Evolutionary conservation across 2,888 invertebrate genomes (phyloP).

Genomic region (Lepetodrilus schrolli): DNA sequence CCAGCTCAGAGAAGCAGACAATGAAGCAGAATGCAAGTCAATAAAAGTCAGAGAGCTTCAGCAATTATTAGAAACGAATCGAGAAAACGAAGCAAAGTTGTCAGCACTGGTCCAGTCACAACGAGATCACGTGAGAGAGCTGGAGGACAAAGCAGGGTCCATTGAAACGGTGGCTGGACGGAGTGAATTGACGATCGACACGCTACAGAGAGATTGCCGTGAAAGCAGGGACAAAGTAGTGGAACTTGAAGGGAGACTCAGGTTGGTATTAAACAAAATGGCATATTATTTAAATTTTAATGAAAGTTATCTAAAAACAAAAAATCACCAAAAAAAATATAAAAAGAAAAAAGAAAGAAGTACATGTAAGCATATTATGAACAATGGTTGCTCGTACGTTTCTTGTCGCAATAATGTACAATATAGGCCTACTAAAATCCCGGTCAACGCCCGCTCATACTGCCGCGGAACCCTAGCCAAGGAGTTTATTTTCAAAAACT

Average conservation of each 20-base stretch:
- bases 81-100: conserved; percentile 68
- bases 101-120: conserved; percentile 60
- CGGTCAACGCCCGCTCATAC: too few relatives aligned
- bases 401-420: too few relatives aligned
- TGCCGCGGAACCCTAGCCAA: too few relatives aligned
- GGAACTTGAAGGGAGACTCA: conserved; percentile 71
- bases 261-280: conserved; percentile 49
- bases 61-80: conserved; percentile 61
- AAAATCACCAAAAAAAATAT: too few relatives aligned
- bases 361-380: too few relatives aligned
- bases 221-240: conserved; percentile 69
- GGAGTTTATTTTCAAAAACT: too few relatives aligned
- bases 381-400: too few relatives aligned
- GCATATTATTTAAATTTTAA: background rate
- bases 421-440: too few relatives aligned
- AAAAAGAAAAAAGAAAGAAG: too few relatives aligned
- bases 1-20: conserved; percentile 42
- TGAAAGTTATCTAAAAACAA: too few relatives aligned
- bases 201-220: conserved; percentile 70
- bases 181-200: conserved; percentile 68
- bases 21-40: conserved; percentile 69
- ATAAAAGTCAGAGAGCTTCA: conserved; percentile 69
- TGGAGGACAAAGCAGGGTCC: conserved; percentile 66
- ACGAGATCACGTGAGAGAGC: conserved; percentile 62
- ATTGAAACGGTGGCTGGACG: conserved; percentile 69